Conservation (phyloP, 1,140 invertebrate species). For the Drosophila saltans region DNA sequence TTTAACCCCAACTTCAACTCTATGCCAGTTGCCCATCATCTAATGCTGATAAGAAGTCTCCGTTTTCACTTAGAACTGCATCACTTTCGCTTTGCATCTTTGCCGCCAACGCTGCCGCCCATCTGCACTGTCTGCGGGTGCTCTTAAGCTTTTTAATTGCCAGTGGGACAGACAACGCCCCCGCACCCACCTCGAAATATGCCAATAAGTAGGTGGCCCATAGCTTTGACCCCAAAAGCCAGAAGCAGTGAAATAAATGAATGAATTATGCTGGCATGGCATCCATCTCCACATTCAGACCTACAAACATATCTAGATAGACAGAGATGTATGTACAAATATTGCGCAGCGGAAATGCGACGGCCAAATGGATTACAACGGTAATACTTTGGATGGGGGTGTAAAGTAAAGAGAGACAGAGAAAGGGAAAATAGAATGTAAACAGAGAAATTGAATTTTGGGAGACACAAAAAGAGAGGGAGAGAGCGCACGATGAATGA, state of each 20-base stretch:
- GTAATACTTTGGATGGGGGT: conserved; percentile 31
- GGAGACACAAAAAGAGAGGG: conserved; percentile 9
- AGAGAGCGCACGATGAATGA: conserved; percentile 1
- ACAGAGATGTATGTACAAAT: background rate
- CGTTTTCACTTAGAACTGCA: conserved; percentile 6
- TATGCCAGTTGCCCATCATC: conserved; percentile 1
- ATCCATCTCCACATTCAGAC: conserved; percentile 7
- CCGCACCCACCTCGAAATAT: background rate
- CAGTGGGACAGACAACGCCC: background rate
- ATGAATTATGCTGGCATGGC: conserved; percentile 45
- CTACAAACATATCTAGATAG: background rate
- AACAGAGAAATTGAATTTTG: conserved; percentile 44
- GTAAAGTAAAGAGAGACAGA: conserved; percentile 18
- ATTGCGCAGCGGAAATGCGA: conserved; percentile 55
- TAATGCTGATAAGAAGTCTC: conserved; percentile 22
- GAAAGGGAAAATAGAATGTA: conserved; percentile 25
- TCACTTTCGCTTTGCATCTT: conserved; percentile 38
- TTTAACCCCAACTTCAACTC: conserved; percentile 51
- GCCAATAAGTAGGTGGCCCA: conserved; percentile 13
- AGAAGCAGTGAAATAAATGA: conserved; percentile 29
- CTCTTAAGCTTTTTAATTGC: conserved; percentile 16
- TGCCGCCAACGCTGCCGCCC: conserved; percentile 4
- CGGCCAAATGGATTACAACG: conserved; percentile 56
- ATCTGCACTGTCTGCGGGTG: background rate
- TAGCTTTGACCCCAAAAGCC: conserved; percentile 19